Base-by-base conservation (phyloP, 2,797 vertebrate species). In the Ambastaia sidthimunki region DNA sequence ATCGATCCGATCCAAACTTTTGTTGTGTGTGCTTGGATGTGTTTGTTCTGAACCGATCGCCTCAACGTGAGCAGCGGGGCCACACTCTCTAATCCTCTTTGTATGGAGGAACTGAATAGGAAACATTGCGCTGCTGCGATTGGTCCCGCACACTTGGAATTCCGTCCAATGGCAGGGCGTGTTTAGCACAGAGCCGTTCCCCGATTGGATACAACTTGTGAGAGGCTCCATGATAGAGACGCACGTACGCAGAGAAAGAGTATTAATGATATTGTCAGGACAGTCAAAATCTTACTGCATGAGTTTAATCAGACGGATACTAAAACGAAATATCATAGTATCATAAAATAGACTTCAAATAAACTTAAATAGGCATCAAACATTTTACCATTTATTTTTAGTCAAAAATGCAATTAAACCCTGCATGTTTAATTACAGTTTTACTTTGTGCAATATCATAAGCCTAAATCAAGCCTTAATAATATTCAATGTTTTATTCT, bases 21-120 rank as follows among this genome's bases (percentile, higher is more conserved):
- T 37, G 7, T 52, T 63, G 15, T 12, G 59, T 47, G 60, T 72
- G 70, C 7, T 70, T 23, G 47, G 28, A 66, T 75, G 76, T 82
- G 71, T 72, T 83, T 78, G 59, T 74, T 68, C 60, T 16, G 9
- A 77, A 60, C 57, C 37, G 47, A 71, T 68, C 73, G 41, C 67
- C 75, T 71, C 69, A 69, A 47, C 37, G 19, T 65, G 73, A 81
- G 28, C 74, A 13, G 19, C 73, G 70, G 54, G 73, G 73, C 65
- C 71, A 60, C 85, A 70, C 75, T 60, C 70, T 78, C 74, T 86
- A 86, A 89, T 85, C 78, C 74, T 80, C 90, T 90, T 88, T 89
- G 87, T 88, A 88, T 72, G 50, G 50, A 77, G 82, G 82, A 84
- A 81, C 80, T 83, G 83, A 85, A 83, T 84, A 80, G 87, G 84